Percentiles rank a stretch among this genome's conserved stretches.
Evolutionary conservation across 37 sponge, comb jelly and placozoan genomes (phyloP).

Genomic region (Cladorhizidae sp.): DNA sequence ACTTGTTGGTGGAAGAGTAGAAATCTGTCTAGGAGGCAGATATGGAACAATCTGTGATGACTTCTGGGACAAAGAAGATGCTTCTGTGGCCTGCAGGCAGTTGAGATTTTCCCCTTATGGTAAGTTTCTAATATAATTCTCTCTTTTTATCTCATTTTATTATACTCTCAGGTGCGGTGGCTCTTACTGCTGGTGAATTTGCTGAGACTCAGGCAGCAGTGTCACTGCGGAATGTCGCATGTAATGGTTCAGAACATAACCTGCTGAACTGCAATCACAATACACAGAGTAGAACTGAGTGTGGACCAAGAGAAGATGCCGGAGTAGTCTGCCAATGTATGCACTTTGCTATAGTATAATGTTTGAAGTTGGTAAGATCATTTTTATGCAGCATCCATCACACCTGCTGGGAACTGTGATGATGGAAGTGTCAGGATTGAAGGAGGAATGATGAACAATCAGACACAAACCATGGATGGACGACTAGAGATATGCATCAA

Average conservation of each 20-base stretch:
- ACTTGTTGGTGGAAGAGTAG: conserved; percentile 39
- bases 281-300: not conserved
- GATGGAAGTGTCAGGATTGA: conserved; percentile 8
- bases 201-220: not conserved
- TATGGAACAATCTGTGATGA: conserved; percentile 49
- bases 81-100: conserved; percentile 47
- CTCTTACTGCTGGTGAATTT: conserved; percentile 9
- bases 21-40: conserved; percentile 43
- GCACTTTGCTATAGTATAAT: not conserved
- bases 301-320: conserved; percentile 39
- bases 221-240: conserved; percentile 7
- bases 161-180: conserved; percentile 1
- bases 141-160: not conserved
- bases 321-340: conserved; percentile 31
- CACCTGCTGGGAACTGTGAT: conserved; percentile 11
- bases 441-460: not conserved
- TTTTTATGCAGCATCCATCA: not conserved
- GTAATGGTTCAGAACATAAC: conserved; percentile 27
- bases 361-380: not conserved
- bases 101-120: conserved; percentile 51
- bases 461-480: not conserved
- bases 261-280: conserved; percentile 22
- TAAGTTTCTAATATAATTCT: not conserved
- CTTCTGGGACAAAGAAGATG: conserved; percentile 37
- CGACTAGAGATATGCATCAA: conserved; percentile 34